These are phyloP conservation scores for Ovibos moschatus DNA, from an alignment of 2,113 vertebrate genomes.

Conservation along the genomic window DNA sequence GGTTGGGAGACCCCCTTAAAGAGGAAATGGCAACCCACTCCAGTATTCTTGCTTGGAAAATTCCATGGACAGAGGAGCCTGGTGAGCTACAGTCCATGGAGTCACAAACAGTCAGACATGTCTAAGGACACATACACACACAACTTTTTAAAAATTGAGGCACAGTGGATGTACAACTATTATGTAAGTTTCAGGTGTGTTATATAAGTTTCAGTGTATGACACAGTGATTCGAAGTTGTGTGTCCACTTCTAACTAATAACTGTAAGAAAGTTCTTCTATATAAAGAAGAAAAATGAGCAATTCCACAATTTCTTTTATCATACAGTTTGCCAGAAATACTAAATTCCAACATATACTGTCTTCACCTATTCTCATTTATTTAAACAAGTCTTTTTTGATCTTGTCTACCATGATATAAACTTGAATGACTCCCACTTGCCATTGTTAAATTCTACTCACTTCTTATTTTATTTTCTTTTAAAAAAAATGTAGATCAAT, in stretches of 20 bases:
- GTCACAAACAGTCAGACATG: not conserved
- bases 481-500: not conserved
- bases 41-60: not conserved
- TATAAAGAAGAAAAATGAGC: not conserved
- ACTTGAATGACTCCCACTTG: slow-evolving; percentile 9
- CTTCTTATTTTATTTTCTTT: not conserved
- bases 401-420: not conserved
- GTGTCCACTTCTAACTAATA: not conserved
- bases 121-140: not conserved
- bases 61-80: not conserved
- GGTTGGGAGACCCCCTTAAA: not conserved
- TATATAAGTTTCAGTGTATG: not conserved
- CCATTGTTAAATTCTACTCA: slow-evolving; percentile 16
- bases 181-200: not conserved
- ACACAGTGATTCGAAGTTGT: not conserved
- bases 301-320: not conserved
- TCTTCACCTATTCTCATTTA: not conserved
- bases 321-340: not conserved
- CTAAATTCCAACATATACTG: not conserved
- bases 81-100: not conserved
- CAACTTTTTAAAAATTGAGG: not conserved
- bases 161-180: not conserved
- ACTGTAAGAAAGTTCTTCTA: not conserved
- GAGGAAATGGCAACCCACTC: not conserved
- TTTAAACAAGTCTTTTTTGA: slow-evolving; percentile 19